Evolutionary conservation across 53 echinoderm and acorn worm species (phyloP), one percentile per base, ranked within the genome.

Genomic region (Mesocentrotus franciscanus): DNA sequence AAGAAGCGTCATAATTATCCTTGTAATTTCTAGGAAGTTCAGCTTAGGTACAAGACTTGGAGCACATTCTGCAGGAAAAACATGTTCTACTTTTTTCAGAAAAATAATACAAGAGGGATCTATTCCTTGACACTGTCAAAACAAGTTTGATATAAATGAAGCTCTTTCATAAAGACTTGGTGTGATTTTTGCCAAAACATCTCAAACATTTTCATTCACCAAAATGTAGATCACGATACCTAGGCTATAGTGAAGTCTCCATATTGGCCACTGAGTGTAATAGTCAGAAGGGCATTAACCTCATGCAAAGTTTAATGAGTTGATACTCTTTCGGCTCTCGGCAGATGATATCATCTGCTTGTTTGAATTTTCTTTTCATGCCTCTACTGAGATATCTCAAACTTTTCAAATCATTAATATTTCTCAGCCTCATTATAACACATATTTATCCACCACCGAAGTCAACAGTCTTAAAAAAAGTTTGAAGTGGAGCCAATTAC

Each of bases 401-500:
- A 79, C 17, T 81, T 32, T 81, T 22, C 42, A 39, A 36, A 42
- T 42, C 20, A 81, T 36, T 42, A 81, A 36, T 20, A 81, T 81
- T 81, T 81, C 33, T 81, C 22, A 1, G 81, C 20, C 36, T 81
- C 81, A 81, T 81, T 81, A 81, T 36, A 17, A 33, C 33, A 33
- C 33, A 27, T 39, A 36, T 81, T 81, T 20, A 36, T 42, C 81
- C 20, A 16, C 20, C 18, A 42, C 36, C 14, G 36, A 81, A 20
- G 36, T 81, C 81, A 20, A 81, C 42, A 36, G 20, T 81, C 4
- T 33, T 42, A 6, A 10, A 39, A 39, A 64, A 64, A 18, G 64
- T 16, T 81, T 81, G 81, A 81, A 81, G 36, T 81, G 42, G 36
- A 42, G 36, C 81, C 81, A 81, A 81, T 81, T 81, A 81, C 18